phyloP scores from a whole-genome alignment of 2,113 vertebrate species.

The Amia ocellicauda region DNA sequence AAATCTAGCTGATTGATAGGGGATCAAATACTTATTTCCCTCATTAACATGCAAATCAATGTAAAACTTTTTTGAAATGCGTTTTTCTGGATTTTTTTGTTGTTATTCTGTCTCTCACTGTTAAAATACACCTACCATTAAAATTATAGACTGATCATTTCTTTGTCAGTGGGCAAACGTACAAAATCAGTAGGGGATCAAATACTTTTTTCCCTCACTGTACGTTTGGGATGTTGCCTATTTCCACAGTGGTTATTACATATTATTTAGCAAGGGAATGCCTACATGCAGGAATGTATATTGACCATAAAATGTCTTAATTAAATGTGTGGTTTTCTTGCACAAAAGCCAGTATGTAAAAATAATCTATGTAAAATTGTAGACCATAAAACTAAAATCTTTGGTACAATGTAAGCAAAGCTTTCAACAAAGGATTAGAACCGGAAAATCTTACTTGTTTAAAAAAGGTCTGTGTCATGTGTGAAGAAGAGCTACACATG shows the following conservation, averaged over 20 bases:
- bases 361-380: not conserved
- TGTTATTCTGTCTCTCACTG: no score
- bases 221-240: not conserved
- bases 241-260: not conserved
- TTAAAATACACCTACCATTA: no score
- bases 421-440: not conserved
- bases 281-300: conserved; percentile 18
- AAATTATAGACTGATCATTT: no score
- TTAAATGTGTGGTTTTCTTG: conserved; percentile 15
- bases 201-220: no score
- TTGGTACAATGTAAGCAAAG: not conserved
- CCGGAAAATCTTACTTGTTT: conserved; percentile 3
- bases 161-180: no score
- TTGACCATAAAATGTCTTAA: conserved; percentile 12
- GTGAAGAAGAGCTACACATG: conserved; percentile 1
- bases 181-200: no score
- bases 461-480: conserved; percentile 1
- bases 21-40: no score
- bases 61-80: no score
- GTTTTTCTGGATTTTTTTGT: no score
- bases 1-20: no score
- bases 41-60: no score
- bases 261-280: not conserved
- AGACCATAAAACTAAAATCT: not conserved
- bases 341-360: conserved; percentile 4